Evolutionary conservation across 2,113 vertebrate species (phyloP).

Genomic region (Acinonyx jubatus): DNA sequence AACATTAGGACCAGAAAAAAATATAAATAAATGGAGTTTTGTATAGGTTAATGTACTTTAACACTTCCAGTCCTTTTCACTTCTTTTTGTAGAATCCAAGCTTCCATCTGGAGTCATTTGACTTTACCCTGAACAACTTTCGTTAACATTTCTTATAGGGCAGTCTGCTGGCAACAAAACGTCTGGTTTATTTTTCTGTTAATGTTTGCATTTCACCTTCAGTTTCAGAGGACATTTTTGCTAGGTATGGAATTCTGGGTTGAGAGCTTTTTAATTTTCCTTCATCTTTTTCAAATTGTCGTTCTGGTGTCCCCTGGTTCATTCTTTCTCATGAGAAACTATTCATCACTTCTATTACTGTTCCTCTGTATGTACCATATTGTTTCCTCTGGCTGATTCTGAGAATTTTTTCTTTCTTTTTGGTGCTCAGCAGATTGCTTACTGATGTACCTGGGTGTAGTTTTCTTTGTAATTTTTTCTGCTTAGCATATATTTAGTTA

Average conservation of each 20-base stretch:
- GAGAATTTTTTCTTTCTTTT: neutral
- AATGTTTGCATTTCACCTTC: neutral
- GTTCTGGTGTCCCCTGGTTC: neutral
- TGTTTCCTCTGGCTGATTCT: neutral
- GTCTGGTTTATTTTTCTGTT: neutral
- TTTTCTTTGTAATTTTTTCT: neutral
- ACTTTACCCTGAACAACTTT: neutral
- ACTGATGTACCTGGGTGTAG: neutral
- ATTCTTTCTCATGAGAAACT: neutral
- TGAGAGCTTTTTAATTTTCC: neutral
- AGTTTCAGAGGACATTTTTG: neutral
- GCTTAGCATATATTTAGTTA: neutral
- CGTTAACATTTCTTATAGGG: neutral
- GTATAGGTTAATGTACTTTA: neutral
- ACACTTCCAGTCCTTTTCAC: neutral
- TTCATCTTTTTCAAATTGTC: neutral
- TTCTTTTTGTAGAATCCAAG: neutral
- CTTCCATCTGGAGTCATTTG: neutral
- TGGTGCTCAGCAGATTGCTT: neutral
- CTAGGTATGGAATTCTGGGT: neutral
- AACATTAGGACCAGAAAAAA: neutral
- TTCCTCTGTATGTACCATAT: neutral
- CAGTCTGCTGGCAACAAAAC: neutral
- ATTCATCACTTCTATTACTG: neutral
- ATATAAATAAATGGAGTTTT: neutral